These are phyloP conservation scores for Macaria liturata DNA, from an alignment of 2,888 invertebrate species.

Conservation along the genomic window DNA sequence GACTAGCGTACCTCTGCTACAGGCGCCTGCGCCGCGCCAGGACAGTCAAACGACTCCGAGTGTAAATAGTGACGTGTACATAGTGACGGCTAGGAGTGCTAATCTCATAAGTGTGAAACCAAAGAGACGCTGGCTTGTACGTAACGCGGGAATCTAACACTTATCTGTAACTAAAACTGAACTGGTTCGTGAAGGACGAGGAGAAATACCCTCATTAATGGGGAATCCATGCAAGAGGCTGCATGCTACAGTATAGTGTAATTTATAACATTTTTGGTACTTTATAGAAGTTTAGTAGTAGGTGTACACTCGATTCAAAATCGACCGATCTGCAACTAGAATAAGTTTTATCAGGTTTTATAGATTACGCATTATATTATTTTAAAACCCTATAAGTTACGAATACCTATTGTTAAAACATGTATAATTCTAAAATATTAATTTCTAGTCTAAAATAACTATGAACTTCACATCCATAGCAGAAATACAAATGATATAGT, in stretches of 20 bases:
- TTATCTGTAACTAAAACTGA: conserved; percentile 33
- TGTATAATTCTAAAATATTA: conserved; percentile 23
- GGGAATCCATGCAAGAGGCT: conserved; percentile 1
- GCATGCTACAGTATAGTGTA: conserved; percentile 3
- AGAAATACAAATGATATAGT: too few species aligned
- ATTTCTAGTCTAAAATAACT: conserved; percentile 32
- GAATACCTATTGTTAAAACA: neutral
- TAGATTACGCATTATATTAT: neutral
- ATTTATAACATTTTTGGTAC: neutral
- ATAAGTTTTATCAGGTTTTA: conserved; percentile 5
- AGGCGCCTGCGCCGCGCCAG: conserved; percentile 41
- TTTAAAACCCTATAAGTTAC: too few species aligned
- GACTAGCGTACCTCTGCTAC: conserved; percentile 56
- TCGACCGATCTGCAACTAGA: conserved; percentile 12
- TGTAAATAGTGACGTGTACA: conserved; percentile 70
- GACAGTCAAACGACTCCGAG: conserved; percentile 58
- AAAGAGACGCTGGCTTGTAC: conserved; percentile 62
- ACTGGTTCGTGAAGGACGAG: conserved; percentile 24
- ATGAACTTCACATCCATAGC: too few species aligned
- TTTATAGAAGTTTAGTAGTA: neutral
- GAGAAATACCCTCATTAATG: conserved; percentile 18
- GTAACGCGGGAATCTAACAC: conserved; percentile 39
- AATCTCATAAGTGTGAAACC: conserved; percentile 65
- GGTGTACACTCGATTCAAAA: conserved; percentile 11
- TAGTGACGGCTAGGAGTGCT: conserved; percentile 43